Conservation (phyloP, 2,113 vertebrate species). For the Chionomys nivalis region DNA sequence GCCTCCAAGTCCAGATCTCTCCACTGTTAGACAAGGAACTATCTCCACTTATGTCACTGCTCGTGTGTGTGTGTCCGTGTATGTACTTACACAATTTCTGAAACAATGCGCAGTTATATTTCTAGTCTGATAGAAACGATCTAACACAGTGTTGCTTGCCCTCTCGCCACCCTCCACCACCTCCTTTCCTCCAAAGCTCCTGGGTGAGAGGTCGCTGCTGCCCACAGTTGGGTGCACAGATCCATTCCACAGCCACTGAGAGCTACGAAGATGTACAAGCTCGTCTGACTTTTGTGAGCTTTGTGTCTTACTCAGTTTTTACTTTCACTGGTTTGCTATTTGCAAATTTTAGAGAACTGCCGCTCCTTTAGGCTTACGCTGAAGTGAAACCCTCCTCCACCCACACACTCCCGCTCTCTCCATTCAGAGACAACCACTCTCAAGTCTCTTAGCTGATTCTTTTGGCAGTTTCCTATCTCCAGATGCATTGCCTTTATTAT, state of each 20-base stretch:
- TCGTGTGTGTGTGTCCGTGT: neutral
- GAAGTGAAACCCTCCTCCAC: neutral
- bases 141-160: neutral
- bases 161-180: neutral
- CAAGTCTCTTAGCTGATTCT: neutral
- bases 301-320: neutral
- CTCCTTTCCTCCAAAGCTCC: neutral
- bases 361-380: neutral
- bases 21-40: neutral
- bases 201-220: too few relatives aligned
- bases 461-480: neutral
- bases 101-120: neutral
- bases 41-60: neutral
- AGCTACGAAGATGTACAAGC: fast-evolving
- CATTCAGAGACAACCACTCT: neutral
- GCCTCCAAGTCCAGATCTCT: neutral
- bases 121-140: neutral
- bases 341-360: neutral
- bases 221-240: fast-evolving
- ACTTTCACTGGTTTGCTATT: neutral
- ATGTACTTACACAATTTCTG: constrained; percentile 3
- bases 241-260: neutral
- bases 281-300: neutral
- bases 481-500: neutral
- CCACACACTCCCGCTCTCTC: neutral